Evolutionary conservation across 2,888 invertebrate species (phyloP).

Genomic region (Latrodectus elegans): DNA sequence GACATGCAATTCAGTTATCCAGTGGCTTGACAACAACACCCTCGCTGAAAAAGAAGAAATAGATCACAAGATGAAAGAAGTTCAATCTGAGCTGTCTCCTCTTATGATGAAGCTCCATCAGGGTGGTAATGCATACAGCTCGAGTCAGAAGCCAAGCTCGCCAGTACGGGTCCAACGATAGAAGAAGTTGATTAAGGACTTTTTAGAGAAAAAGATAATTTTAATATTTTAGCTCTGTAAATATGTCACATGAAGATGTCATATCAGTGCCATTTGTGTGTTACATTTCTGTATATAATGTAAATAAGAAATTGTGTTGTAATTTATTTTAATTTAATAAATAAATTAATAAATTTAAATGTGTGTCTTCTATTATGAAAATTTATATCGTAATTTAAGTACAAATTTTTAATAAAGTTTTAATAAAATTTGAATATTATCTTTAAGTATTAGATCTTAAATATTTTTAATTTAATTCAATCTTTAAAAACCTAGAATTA

Average conservation of each 20-base stretch:
- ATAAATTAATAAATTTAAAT: too few species aligned
- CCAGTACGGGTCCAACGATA: constrained; percentile 15
- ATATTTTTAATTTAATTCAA: too few species aligned
- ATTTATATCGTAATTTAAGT: too few species aligned
- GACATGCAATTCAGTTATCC: constrained; percentile 79
- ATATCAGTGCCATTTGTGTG: too few species aligned
- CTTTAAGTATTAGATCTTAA: too few species aligned
- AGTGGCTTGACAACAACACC: constrained; percentile 87
- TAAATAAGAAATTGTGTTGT: too few species aligned
- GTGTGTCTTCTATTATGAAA: too few species aligned
- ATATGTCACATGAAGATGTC: neutral
- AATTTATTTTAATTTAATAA: too few species aligned
- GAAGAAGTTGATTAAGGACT: constrained; percentile 52
- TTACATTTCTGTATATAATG: too few species aligned
- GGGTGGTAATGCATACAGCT: neutral
- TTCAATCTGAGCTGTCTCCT: constrained; percentile 85
- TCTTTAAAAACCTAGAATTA: too few species aligned
- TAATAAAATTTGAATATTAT: too few species aligned
- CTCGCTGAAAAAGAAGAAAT: constrained; percentile 86
- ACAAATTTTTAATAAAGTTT: too few species aligned
- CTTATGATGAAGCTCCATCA: constrained; percentile 80
- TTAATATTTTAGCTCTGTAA: neutral
- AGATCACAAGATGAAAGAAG: constrained; percentile 84
- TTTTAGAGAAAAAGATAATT: neutral
- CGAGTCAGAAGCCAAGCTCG: neutral